These are phyloP conservation scores for Mellivora capensis DNA, from an alignment of 2,113 vertebrate genomes.

Conservation along the genomic window DNA sequence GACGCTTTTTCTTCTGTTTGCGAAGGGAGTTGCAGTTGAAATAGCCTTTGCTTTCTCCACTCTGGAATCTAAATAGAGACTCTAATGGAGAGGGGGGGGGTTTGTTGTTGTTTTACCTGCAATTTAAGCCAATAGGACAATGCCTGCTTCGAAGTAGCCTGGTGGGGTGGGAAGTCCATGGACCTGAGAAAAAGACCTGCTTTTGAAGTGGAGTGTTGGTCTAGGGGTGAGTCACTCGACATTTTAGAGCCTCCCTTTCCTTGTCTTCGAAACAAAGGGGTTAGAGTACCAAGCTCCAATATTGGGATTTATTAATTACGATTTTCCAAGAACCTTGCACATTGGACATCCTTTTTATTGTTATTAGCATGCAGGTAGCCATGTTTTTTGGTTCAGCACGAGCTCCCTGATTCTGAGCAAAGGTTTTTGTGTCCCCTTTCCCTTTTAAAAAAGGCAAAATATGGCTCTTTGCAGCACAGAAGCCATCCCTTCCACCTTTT, in stretches of 20 bases:
- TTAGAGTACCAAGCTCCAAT: neutral
- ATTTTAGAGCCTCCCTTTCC: neutral
- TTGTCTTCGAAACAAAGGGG: neutral
- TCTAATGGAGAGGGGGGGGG: neutral
- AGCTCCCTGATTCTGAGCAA: constrained; percentile 5
- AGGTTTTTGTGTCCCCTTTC: neutral
- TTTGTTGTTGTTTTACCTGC: neutral
- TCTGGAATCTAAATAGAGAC: constrained; percentile 22
- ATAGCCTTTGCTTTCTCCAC: constrained; percentile 10
- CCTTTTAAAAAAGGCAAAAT: neutral
- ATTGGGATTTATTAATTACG: neutral
- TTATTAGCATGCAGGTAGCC: neutral
- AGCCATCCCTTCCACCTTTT: neutral
- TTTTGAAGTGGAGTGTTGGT: neutral
- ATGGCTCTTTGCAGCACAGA: neutral
- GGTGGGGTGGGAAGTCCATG: neutral
- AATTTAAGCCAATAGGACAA: neutral
- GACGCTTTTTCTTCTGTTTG: constrained; percentile 45
- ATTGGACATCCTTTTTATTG: neutral
- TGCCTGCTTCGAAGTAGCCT: neutral
- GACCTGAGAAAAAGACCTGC: neutral
- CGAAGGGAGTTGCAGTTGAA: constrained; percentile 38
- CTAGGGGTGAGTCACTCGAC: neutral
- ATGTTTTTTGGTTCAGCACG: neutral
- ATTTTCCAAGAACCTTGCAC: neutral